phyloP scores from a whole-genome alignment of 2,797 vertebrate species.

The Anguilla pacifica region DNA sequence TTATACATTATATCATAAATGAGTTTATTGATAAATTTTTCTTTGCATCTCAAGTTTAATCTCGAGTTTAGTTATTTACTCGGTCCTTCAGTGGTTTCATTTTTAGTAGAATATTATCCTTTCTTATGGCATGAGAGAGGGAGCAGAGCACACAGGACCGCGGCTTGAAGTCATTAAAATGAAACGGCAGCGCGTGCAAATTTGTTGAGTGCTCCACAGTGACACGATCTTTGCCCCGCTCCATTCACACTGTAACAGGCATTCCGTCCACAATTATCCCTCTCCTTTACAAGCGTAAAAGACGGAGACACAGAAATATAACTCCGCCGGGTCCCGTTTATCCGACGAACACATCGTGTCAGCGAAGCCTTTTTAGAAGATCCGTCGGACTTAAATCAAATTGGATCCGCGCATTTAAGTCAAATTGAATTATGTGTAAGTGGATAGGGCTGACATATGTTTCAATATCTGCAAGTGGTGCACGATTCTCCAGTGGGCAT shows the following conservation, averaged over 20 bases:
- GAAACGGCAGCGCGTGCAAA: slow-evolving; percentile 57
- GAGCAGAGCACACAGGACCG: slow-evolving; percentile 21
- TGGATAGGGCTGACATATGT: slow-evolving; percentile 96
- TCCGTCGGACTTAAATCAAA: slow-evolving; percentile 90
- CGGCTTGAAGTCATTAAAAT: slow-evolving; percentile 45
- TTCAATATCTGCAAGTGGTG: slow-evolving; percentile 90
- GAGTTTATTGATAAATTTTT: no score
- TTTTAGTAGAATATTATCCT: neutral
- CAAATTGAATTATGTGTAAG: slow-evolving; percentile 94
- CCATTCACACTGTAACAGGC: slow-evolving; percentile 64
- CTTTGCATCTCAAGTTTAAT: neutral
- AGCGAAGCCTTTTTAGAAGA: slow-evolving; percentile 79
- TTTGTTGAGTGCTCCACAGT: slow-evolving; percentile 57
- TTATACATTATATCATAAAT: no score
- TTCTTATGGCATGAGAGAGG: neutral
- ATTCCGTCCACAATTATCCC: slow-evolving; percentile 61
- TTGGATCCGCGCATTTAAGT: slow-evolving; percentile 94
- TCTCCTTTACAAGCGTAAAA: slow-evolving; percentile 49
- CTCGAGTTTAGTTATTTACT: neutral
- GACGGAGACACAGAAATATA: slow-evolving; percentile 69
- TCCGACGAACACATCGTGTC: slow-evolving; percentile 76
- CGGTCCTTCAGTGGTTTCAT: neutral
- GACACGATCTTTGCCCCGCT: slow-evolving; percentile 59
- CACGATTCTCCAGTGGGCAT: slow-evolving; percentile 91
- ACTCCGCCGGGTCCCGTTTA: slow-evolving; percentile 66